Evolutionary conservation across 1,140 invertebrate species (phyloP), one percentile per base, ranked within the genome.

Genomic region (Aradophagus sp.): DNA sequence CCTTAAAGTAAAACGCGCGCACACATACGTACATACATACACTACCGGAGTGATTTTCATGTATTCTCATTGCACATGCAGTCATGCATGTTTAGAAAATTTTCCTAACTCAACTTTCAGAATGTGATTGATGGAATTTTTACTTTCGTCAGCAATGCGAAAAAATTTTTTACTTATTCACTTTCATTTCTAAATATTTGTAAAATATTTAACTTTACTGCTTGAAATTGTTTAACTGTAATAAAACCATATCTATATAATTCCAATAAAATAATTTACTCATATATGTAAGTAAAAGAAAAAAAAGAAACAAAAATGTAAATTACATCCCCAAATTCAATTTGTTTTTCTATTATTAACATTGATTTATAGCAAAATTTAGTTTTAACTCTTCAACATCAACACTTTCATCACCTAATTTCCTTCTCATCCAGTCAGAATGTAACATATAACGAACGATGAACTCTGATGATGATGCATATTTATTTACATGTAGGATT

Each of bases 51-150:
- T 67, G 48, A 74, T 66, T 65, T 56, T 63, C 78, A 36, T 67
- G 58, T 65, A 71, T 48, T 78, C 50, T 69, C 69, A 61, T 73
- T 80, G 45, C 73, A 79, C 82, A 79, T 84, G 81, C 82, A 83
- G 56, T 50, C 77, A 78, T 76, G 77, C 80, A 83, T 78, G 77
- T 76, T 66, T 74, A 56, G 72, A 75, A 66, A 56, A 56, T 5
- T 29, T 23, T 39, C 14, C 36, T 36, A 13, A 72, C 59, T 61
- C 70, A 16, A 58, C 8, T 44, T 52, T 62, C 29, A 56, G 13
- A 44, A 44, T 45, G 32, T 35, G 11, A 50, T 17, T 35, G 27
- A 23, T 47, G n/a, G 17, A 53, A 19, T 53, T 44, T 34, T 14
- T 8, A 45, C 29, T 34, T 35, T 36, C 38, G 31, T 26, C 35